phyloP scores from a whole-genome alignment of 1,140 invertebrate genomes.

The Neodiprion lecontei region DNA sequence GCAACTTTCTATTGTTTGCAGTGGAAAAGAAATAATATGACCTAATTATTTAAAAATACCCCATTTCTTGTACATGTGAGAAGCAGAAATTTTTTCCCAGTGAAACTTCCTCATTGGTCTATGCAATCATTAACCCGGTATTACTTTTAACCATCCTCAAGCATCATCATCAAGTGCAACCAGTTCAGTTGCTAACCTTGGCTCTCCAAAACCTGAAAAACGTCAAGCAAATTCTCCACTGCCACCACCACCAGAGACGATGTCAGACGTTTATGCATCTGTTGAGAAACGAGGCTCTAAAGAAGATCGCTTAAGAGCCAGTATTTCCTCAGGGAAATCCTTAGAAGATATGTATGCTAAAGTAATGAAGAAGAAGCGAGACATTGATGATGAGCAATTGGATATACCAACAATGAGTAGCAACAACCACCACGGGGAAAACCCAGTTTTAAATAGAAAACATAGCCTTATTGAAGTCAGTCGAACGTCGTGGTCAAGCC shows the following conservation, averaged over 20 bases:
- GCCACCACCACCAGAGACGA: conserved; percentile 73
- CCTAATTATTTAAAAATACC: too few species aligned
- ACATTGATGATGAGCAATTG: conserved; percentile 38
- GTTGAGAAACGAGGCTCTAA: conserved; percentile 51
- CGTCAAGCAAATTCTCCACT: conserved; percentile 85
- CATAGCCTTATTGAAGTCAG: conserved; percentile 51
- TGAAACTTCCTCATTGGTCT: too few species aligned
- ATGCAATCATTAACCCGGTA: too few species aligned
- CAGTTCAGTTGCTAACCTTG: conserved; percentile 75
- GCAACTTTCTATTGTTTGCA: too few species aligned
- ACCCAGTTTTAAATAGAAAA: conserved; percentile 35
- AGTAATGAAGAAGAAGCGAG: conserved; percentile 73
- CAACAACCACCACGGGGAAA: conserved; percentile 32
- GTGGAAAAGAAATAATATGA: too few species aligned
- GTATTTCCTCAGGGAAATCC: conserved; percentile 62
- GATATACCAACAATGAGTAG: conserved; percentile 17
- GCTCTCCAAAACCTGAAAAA: conserved; percentile 85
- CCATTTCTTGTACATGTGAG: too few species aligned
- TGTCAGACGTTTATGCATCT: conserved; percentile 44
- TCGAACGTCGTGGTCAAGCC: conserved; percentile 58
- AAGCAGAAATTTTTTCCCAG: too few species aligned
- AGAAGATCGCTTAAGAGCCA: conserved; percentile 49
- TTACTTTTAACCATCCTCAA: conserved; percentile 38
- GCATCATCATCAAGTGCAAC: conserved; percentile 79
- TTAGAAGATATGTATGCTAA: conserved; percentile 89